A percentile compares a stretch with the other conserved stretches of the same genome.
Conservation (phyloP, 2,113 vertebrate species). For the Labeo rohita region DNA sequence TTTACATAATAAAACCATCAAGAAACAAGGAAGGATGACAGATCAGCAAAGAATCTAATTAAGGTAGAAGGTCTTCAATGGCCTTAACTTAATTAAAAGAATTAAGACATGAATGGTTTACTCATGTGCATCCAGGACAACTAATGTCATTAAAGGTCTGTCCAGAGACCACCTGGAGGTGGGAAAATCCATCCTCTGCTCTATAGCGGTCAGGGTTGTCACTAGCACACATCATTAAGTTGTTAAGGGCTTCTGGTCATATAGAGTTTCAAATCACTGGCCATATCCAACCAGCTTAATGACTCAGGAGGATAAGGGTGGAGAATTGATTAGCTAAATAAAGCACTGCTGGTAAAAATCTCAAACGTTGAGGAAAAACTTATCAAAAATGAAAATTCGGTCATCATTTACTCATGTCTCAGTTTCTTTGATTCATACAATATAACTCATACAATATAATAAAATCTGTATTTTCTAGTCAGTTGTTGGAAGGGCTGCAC, state of each 20-base stretch:
- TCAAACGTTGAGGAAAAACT: no score
- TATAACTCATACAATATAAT: no score
- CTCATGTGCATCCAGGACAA: constrained; percentile 13
- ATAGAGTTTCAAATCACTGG: constrained; percentile 39
- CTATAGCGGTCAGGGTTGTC: constrained; percentile 46
- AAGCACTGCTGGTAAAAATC: not conserved
- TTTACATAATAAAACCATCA: not conserved
- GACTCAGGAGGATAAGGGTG: not conserved
- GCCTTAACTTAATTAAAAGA: not conserved
- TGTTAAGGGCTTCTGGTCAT: constrained; percentile 46
- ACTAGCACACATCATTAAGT: constrained; percentile 48
- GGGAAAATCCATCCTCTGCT: constrained; percentile 42
- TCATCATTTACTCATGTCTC: no score
- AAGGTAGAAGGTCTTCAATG: not conserved
- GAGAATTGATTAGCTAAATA: not conserved
- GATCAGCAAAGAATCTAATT: constrained; percentile 16
- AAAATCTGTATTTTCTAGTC: no score
- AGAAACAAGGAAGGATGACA: constrained; percentile 17
- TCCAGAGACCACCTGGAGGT: constrained; percentile 5
- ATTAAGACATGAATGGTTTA: not conserved
- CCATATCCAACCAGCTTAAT: constrained; percentile 29
- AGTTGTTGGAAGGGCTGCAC: no score
- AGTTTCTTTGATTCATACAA: no score
- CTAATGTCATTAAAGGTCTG: constrained; percentile 3
- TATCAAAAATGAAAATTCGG: no score